Base-by-base conservation (phyloP, 2,888 invertebrate species). In the Tortrix viridana region DNA sequence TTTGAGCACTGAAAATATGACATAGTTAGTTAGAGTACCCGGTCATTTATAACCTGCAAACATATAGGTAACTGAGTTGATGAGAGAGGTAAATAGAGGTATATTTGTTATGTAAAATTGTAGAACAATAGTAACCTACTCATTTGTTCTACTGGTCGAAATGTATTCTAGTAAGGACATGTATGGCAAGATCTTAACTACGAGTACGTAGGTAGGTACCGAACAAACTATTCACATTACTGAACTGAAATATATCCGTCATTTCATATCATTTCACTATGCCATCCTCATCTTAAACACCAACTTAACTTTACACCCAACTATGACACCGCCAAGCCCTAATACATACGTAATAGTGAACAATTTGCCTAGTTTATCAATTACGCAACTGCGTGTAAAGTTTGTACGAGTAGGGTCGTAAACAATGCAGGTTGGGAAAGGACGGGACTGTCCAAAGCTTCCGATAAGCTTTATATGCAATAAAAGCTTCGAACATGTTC, bases 381-480 rank as follows among this genome's bases (percentile, higher is more conserved):
- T 41, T 41, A 41, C n/a, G 5, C 41, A 16, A n/a, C 16, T 41
- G 41, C 41, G 1, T 41, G 16, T 16, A 41, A 41, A 41, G 41
- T 41, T 41, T 41, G 41, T 41, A 1, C 12, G 6, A 16, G 16
- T 16, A 41, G n/a, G 41, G 41, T 5, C 19, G 55, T 50, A 44
- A 16, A 61, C 61, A 56, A 62, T 57, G n/a, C 38, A 20, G 44
- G 49, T 43, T 26, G 49, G 32, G 54, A 48, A 48, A 50, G 32
- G 38, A 50, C 56, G 50, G 50, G 48, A 53, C 53, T 46, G 56
- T 52, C 61, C 50, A 44, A 55, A 12, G 50, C 44, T 46, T 56
- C 56, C 56, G 61, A 61, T 61, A 60, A 60, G 54, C 54, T 55
- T 60, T 60, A 60, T 48, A 20, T 49, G 60, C 48, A 49, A 60